Evolutionary conservation across 2,888 invertebrate genomes (phyloP).

Genomic region (Mellilla xanthometata): DNA sequence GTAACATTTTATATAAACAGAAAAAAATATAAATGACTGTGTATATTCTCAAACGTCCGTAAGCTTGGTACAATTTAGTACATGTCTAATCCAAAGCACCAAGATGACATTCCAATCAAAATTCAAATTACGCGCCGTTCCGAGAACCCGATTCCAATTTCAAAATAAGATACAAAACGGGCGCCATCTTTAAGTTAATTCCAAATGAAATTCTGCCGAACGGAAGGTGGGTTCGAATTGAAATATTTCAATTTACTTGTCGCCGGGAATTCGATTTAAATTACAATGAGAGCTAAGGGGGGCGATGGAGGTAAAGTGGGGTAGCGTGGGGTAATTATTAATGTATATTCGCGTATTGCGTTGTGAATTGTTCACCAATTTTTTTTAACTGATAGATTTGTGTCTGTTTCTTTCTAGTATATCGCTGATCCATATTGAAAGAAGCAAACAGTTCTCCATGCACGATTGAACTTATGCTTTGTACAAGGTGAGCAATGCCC

Average conservation of each 20-base stretch:
- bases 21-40: too few species aligned
- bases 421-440: too few species aligned
- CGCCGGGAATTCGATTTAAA: constrained; percentile 78
- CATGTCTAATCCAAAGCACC: too few species aligned
- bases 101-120: constrained; percentile 9
- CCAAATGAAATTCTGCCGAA: constrained; percentile 55
- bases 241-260: constrained; percentile 81
- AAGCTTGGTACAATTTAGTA: too few species aligned
- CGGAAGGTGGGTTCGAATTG: constrained; percentile 70
- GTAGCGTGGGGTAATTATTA: constrained; percentile 57
- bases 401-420: too few species aligned
- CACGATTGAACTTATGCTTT: too few species aligned
- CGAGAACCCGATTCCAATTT: constrained; percentile 10
- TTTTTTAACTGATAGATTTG: too few species aligned
- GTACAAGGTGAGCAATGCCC: too few species aligned
- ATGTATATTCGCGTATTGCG: constrained; percentile 70
- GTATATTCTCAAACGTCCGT: too few species aligned
- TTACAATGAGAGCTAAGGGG: constrained; percentile 64
- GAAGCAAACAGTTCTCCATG: too few species aligned
- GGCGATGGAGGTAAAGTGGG: constrained; percentile 21
- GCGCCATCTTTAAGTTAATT: constrained; percentile 53
- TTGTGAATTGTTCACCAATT: too few species aligned
- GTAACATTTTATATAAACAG: too few species aligned
- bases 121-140: constrained; percentile 10
- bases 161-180: constrained; percentile 26